Percentiles rank a stretch among this genome's conserved stretches.
Conservation (phyloP, 2,888 invertebrate species). For the Lasioglossum villosulum region DNA sequence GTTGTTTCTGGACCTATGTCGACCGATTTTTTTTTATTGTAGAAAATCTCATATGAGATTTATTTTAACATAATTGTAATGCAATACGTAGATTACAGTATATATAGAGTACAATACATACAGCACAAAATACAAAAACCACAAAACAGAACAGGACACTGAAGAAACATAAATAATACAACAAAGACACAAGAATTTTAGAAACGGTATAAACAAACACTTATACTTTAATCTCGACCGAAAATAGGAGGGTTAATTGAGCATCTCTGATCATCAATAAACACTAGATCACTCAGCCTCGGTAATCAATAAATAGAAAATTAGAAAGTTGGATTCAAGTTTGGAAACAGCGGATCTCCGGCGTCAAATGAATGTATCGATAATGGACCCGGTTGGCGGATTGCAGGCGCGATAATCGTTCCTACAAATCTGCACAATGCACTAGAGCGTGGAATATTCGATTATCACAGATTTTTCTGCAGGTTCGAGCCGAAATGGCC, state of each 20-base stretch:
- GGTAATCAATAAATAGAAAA: not conserved
- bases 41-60: too few relatives aligned
- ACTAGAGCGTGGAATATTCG: not conserved
- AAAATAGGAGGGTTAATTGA: not conserved
- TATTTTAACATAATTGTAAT: too few relatives aligned
- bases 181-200: too few relatives aligned
- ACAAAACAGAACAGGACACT: too few relatives aligned
- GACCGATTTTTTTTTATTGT: too few relatives aligned
- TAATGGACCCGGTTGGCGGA: not conserved
- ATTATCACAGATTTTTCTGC: not conserved
- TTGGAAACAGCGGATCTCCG: not conserved
- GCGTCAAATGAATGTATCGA: constrained; percentile 15
- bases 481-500: not conserved
- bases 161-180: too few relatives aligned
- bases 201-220: too few relatives aligned
- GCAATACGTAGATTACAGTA: too few relatives aligned
- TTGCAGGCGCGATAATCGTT: constrained; percentile 13
- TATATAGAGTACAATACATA: too few relatives aligned
- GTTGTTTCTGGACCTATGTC: too few relatives aligned
- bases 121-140: too few relatives aligned
- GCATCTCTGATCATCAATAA: constrained; percentile 2
- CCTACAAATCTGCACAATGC: constrained; percentile 11
- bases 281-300: not conserved
- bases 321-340: not conserved
- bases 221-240: too few relatives aligned